Base-by-base conservation (phyloP, 2,113 vertebrate species). In the Phylloscopus whistleri region DNA sequence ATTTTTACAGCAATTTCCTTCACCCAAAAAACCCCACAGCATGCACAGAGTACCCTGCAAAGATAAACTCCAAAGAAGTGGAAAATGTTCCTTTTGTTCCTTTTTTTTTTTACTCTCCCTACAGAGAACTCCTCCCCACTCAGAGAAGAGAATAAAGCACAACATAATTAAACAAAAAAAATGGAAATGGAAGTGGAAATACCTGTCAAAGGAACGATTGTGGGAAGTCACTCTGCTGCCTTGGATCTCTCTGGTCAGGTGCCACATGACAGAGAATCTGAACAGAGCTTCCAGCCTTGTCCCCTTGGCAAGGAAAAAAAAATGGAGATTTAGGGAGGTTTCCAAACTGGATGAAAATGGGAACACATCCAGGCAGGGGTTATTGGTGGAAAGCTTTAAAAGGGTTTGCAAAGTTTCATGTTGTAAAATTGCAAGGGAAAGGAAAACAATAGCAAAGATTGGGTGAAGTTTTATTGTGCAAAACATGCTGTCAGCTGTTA, bases 131-230 rank as follows among this genome's bases (percentile, higher is more conserved):
- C 83, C 59, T 64, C 66, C 24, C 35, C 26, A 21, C 19, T 56
- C 43, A 87, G 64, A 55, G 39, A 79, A 82, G 44, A 80, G 60
- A 85, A 60, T 10, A 66, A 84, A 85, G 14, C 52, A 59, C 3
- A 2, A 63, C 18, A n/a, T 2, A 56, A 51, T 68, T 23, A 37
- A 81, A 59, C 19, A 84, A 3, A 59, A 22, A 22, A 86, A 66
- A 90, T 16, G 13, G 15, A 72, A 87, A 73, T 44, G 30, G n/a
- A 74, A 93, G 48, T 41, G 62, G 70, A 87, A 95, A 97, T 91
- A 99, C 99, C 99, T 98, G 60, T 99, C 99, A 85, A 99, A 99
- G 52, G 99, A 99, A 62, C 99, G 99, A 81, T 97, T 99, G 90
- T 98, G 98, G 44, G 99, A 99, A 10, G 98, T 98, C 84, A 98